phyloP scores from a whole-genome alignment of 2,797 vertebrate genomes.

The Leucoraja ocellata region DNA sequence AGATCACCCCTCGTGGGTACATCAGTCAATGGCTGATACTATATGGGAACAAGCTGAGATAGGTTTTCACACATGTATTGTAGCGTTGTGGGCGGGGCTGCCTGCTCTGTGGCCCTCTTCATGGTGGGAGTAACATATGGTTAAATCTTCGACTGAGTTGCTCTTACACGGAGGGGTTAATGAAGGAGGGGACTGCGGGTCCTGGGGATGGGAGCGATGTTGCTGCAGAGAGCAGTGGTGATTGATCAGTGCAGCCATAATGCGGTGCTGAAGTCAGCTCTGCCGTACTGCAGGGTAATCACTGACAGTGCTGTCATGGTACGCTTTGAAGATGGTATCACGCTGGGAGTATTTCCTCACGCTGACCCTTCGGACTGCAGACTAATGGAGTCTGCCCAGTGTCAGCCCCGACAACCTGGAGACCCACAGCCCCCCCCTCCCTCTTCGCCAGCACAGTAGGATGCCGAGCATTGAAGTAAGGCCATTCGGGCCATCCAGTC shows the following conservation, averaged over 20 bases:
- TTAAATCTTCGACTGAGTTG: not conserved
- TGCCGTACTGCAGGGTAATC: not conserved
- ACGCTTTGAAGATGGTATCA: not conserved
- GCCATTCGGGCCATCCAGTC: too few species aligned
- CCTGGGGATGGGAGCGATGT: not conserved
- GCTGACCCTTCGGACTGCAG: not conserved
- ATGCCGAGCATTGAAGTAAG: too few species aligned
- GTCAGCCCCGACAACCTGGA: slow-evolving; percentile 11
- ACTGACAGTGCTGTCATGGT: not conserved
- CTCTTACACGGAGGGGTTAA: not conserved
- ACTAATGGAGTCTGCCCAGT: not conserved
- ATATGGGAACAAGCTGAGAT: too few species aligned
- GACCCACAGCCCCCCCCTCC: not conserved
- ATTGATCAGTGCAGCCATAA: not conserved
- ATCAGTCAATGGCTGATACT: too few species aligned
- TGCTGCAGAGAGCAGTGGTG: not conserved
- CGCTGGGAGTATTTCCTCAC: slow-evolving; percentile 15
- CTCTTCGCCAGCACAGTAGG: not conserved
- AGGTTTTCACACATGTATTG: not conserved
- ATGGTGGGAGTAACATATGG: too few species aligned
- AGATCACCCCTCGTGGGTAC: too few species aligned
- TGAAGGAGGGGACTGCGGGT: not conserved
- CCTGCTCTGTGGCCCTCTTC: not conserved
- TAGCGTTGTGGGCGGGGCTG: not conserved
- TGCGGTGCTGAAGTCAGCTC: not conserved